Evolutionary conservation across 2,797 vertebrate genomes (phyloP).

Genomic region (Myotis daubentonii): DNA sequence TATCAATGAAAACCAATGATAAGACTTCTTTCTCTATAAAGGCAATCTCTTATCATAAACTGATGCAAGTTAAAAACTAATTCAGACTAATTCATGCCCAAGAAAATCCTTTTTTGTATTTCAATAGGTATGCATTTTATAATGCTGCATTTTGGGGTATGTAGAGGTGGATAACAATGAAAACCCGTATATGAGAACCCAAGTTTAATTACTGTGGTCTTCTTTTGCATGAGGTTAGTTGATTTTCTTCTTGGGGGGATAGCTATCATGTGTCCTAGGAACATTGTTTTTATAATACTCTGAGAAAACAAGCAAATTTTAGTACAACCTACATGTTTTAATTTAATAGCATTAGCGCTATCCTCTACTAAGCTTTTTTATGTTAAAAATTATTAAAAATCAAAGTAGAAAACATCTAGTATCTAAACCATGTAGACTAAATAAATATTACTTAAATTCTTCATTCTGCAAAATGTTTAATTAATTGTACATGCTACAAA

Average conservation of each 20-base stretch:
- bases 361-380: background rate
- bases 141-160: background rate
- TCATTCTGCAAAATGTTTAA: background rate
- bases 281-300: conserved; percentile 1
- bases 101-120: background rate
- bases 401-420: background rate
- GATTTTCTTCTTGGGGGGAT: background rate
- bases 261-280: background rate
- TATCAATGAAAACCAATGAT: background rate
- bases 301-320: conserved; percentile 27
- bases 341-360: background rate
- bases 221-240: conserved; percentile 44
- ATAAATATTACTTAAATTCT: conserved; percentile 4
- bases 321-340: background rate
- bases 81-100: background rate
- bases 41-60: background rate
- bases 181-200: conserved; percentile 8
- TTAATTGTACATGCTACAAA: conserved; percentile 40
- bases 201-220: conserved; percentile 32
- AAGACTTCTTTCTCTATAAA: background rate
- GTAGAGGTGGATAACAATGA: background rate
- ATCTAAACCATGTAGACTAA: background rate
- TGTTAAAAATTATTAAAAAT: conserved; percentile 40
- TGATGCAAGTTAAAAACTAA: conserved; percentile 15
- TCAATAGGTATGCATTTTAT: conserved; percentile 13